phyloP scores from a whole-genome alignment of 2,797 vertebrate species.

The Lemur catta region DNA sequence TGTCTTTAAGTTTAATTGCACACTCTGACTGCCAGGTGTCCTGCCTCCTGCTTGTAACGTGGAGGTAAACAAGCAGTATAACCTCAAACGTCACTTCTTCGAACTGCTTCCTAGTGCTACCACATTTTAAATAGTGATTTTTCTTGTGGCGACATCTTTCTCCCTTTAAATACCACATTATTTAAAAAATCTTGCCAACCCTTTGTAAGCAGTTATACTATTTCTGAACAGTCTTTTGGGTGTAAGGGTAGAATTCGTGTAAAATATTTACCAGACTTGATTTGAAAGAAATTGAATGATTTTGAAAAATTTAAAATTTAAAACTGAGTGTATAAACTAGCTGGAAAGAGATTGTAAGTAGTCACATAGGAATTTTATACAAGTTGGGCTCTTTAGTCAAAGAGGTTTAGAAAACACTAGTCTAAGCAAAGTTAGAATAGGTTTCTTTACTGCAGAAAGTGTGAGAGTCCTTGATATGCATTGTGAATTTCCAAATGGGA shows the following conservation, averaged over 20 bases:
- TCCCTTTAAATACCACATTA: not conserved
- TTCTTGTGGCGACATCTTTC: not conserved
- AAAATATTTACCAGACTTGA: not conserved
- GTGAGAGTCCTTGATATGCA: not conserved
- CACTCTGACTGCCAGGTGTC: fast-evolving
- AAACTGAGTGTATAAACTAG: not conserved
- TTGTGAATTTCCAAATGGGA: not conserved
- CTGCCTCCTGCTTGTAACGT: not conserved
- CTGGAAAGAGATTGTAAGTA: not conserved
- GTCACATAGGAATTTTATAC: not conserved
- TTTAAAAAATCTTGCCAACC: not conserved
- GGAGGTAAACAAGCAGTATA: not conserved
- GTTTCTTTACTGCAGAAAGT: not conserved
- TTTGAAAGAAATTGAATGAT: not conserved
- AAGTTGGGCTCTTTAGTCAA: not conserved
- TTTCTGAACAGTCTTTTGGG: not conserved
- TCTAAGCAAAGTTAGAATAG: not conserved
- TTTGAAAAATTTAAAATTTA: not conserved
- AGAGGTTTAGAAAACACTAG: not conserved
- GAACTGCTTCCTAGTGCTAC: not conserved
- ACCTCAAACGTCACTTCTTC: not conserved
- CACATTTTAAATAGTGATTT: not conserved
- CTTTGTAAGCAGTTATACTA: not conserved
- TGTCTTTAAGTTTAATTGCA: not conserved
- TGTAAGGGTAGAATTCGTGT: not conserved